Conservation (phyloP, 2,888 invertebrate species). For the Athetis lepigone region DNA sequence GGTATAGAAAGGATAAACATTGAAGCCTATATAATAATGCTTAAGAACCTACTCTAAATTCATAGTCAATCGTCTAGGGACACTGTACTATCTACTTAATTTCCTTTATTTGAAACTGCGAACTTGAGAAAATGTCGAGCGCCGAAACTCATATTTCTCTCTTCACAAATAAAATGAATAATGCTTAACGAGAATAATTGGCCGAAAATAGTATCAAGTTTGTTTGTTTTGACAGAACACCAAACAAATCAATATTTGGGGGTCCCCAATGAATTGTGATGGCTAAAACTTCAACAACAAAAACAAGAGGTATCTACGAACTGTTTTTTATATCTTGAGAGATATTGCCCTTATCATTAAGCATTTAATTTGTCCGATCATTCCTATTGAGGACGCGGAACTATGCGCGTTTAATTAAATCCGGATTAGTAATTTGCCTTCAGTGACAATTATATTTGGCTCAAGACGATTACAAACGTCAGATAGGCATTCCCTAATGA, state of each 20-base stretch:
- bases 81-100: constrained; percentile 46
- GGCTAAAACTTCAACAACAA: constrained; percentile 27
- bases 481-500: constrained; percentile 68
- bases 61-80: constrained; percentile 51
- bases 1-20: constrained; percentile 16
- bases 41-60: constrained; percentile 50
- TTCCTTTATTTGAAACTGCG: constrained; percentile 52
- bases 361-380: constrained; percentile 46
- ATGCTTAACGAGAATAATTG: constrained; percentile 35
- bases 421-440: constrained; percentile 67
- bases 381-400: constrained; percentile 38
- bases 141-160: constrained; percentile 33
- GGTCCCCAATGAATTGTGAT: constrained; percentile 15
- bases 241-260: constrained; percentile 41
- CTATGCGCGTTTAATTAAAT: constrained; percentile 69
- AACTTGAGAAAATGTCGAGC: constrained; percentile 37
- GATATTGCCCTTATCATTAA: constrained; percentile 25
- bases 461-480: constrained; percentile 62
- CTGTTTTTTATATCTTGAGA: constrained; percentile 33
- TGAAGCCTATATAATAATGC: constrained; percentile 10
- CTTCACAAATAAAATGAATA: constrained; percentile 28
- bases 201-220: constrained; percentile 20
- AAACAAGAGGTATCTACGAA: constrained; percentile 39
- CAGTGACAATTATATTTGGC: constrained; percentile 64
- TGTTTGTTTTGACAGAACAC: constrained; percentile 42